phyloP scores from a whole-genome alignment of 1,140 invertebrate species.

The Drosophila triauraria region DNA sequence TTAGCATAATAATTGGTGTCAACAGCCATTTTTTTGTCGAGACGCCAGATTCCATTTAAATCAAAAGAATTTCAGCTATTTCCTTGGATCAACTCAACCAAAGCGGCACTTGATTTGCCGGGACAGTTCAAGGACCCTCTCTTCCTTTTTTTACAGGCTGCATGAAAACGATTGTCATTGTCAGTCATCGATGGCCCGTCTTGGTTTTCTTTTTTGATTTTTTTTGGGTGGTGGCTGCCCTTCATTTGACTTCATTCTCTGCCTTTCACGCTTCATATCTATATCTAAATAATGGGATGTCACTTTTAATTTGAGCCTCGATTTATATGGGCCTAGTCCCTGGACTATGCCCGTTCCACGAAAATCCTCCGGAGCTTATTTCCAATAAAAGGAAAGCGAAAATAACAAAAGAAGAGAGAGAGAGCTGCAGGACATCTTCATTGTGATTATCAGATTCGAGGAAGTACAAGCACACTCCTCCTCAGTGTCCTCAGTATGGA shows the following conservation, averaged over 20 bases:
- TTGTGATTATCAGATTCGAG: slow-evolving; percentile 64
- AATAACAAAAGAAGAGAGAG: neutral
- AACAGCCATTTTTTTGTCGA: neutral
- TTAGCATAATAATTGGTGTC: neutral
- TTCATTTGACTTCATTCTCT: slow-evolving; percentile 52
- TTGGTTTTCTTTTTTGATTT: slow-evolving; percentile 19
- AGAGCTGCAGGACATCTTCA: slow-evolving; percentile 46
- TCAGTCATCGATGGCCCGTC: slow-evolving; percentile 32
- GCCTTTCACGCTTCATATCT: slow-evolving; percentile 53
- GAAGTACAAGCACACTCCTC: slow-evolving; percentile 35
- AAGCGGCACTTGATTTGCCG: slow-evolving; percentile 22
- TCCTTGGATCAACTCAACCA: slow-evolving; percentile 10
- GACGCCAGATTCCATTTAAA: slow-evolving; percentile 10
- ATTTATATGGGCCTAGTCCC: slow-evolving; percentile 58
- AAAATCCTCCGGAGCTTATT: slow-evolving; percentile 45
- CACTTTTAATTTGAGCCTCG: slow-evolving; percentile 76
- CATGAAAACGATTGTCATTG: slow-evolving; percentile 47
- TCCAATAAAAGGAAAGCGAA: slow-evolving; percentile 59
- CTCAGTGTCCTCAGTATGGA: neutral
- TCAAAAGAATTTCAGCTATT: slow-evolving; percentile 23
- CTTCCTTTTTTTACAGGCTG: slow-evolving; percentile 13
- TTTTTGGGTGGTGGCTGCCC: slow-evolving; percentile 26
- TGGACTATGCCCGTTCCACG: slow-evolving; percentile 2
- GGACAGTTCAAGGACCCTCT: slow-evolving; percentile 9
- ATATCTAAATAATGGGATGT: slow-evolving; percentile 75